Base-by-base conservation (phyloP, 1,140 invertebrate species). In the Drosophila sp. region DNA sequence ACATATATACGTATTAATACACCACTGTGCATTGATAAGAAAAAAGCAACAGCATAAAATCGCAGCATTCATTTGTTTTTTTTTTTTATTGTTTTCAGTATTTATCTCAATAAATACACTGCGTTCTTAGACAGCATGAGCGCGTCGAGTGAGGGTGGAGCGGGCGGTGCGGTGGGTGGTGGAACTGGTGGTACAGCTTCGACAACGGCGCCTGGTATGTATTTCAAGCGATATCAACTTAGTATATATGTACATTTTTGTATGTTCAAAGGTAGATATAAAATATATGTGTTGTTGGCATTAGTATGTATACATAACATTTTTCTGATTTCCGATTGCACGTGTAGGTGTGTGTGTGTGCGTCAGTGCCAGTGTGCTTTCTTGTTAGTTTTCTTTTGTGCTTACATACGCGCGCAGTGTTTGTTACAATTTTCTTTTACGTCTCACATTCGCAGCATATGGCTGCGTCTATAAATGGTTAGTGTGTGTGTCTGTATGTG, bases 141-240 rank as follows among this genome's bases (percentile, higher is more conserved):
- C 76, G 76, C 89, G 53, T 75, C 84, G 8, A 90, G 86, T 78
- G 80, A 87, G 9, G 84, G 89, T 27, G 89, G 83, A 56, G 72
- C 65, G 43, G 81, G 82, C 25, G 82, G 87, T 45, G 58, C 77
- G 32, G 38, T 79, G 57, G 80, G 67, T 58, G 80, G 79, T 18
- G 58, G 74, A 43, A 57, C 58, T 46, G 82, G 78, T 75, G 59
- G 81, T 87, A 82, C 82, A 87, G 82, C 82, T 82, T 59, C 72
- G 57, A 70, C 82, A 71, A 54, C 78, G 9, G 62, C 81, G 73
- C 76, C 82, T 71, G 82, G 82, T 87, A 89, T 61, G 82, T 84
- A 64, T 73, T 62, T 56, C 14, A 62, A 51, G 48, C 40, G 43
- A 80, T 80, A 77, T 69, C 46, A 43, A 58, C 46, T 64, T 51